Conservation (phyloP, 2,888 invertebrate species). For the Hyppa rectilinea region DNA sequence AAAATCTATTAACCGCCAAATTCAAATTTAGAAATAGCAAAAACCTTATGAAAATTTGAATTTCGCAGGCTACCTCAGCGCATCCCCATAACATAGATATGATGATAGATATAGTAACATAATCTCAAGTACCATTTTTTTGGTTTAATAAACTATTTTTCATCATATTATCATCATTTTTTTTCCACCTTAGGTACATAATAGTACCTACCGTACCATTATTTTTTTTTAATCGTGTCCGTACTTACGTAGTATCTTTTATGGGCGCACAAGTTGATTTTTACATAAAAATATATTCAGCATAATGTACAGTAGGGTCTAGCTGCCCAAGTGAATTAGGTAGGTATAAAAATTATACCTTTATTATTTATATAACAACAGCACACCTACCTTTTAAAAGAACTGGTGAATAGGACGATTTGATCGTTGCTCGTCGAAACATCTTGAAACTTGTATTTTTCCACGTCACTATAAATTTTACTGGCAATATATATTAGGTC, state of each 20-base stretch:
- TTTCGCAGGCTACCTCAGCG: too few relatives aligned
- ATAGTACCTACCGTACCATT: too few relatives aligned
- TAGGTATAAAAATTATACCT: too few relatives aligned
- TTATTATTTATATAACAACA: slow-evolving; percentile 14
- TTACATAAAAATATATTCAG: neutral
- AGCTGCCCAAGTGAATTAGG: neutral
- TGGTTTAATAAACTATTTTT: too few relatives aligned
- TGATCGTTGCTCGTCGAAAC: slow-evolving; percentile 49
- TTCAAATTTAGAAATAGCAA: too few relatives aligned
- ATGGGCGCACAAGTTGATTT: neutral
- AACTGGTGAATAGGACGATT: slow-evolving; percentile 30
- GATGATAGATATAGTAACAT: too few relatives aligned
- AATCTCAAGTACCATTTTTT: too few relatives aligned
- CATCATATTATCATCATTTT: too few relatives aligned
- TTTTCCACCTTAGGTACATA: too few relatives aligned
- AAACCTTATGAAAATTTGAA: too few relatives aligned
- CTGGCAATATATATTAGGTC: slow-evolving; percentile 16
- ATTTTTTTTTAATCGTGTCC: neutral
- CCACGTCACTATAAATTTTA: slow-evolving; percentile 7
- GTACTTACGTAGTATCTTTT: neutral
- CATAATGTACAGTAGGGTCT: neutral
- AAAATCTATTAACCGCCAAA: too few relatives aligned
- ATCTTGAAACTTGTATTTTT: slow-evolving; percentile 35
- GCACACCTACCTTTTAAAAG: slow-evolving; percentile 57
- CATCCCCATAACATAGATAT: too few relatives aligned